Base-by-base conservation (phyloP, 2,797 vertebrate genomes). In the Otolemur crassicaudatus region DNA sequence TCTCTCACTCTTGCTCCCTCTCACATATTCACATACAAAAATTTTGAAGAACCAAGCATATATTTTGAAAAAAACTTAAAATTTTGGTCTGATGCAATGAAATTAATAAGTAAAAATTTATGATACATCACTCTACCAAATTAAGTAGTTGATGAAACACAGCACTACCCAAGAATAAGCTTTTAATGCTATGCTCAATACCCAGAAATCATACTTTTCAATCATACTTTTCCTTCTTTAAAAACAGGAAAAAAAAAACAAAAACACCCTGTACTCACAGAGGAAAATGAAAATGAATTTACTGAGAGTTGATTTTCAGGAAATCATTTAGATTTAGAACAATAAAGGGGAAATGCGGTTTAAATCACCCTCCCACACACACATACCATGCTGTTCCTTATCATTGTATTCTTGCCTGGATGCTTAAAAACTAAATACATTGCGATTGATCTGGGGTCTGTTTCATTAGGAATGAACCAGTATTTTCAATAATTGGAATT, bases 261-360 rank as follows among this genome's bases (percentile, higher is more conserved):
- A 40, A 40, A 40, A 40, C 40, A 40, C 61, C 53, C 5, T 90
- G 40, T 16, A 43, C 0, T 0, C 60, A 37, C 27, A 80, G 63
- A 95, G 46, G 46, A 76, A 53, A 67, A 70, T 7, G 83, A 65
- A 40, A 85, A 69, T 12, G 86, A 90, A 90, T 40, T 19, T 34
- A 96, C 67, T 67, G 82, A 80, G 8, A 94, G 96, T 95, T 97
- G 29, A 95, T 97, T 95, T 97, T 82, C 89, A 94, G 27, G n/a
- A 12, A 96, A 65, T n/a, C 29, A 49, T 5, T 93, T 95, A 90
- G 8, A 49, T 5, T 93, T 95, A 90, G 10, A 79, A 25, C n/a
- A 94, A 92, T 61, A 67, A 97, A 94, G 0, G 9, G 83, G 12
- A 96, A 85, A 96, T 84, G 81, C 0, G 89, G 92, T 90, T 46